Evolutionary conservation across 2,113 vertebrate species (phyloP).

Genomic region (Epinephelus fuscoguttatus): DNA sequence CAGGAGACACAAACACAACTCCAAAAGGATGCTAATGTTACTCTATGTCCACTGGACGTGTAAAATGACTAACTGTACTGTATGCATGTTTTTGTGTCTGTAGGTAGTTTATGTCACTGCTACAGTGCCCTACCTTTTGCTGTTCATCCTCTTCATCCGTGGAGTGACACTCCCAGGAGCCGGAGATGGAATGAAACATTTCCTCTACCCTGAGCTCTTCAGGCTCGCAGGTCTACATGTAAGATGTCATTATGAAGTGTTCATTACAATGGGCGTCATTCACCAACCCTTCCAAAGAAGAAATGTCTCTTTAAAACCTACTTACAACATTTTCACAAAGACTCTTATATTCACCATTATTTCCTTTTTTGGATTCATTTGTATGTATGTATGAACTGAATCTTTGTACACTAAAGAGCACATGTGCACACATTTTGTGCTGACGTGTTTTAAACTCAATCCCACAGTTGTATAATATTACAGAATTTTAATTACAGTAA

Average conservation of each 20-base stretch:
- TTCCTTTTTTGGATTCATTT: too few species aligned
- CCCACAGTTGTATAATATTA: too few species aligned
- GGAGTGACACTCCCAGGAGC: slow-evolving; percentile 85
- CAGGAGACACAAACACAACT: too few species aligned
- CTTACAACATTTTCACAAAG: too few species aligned
- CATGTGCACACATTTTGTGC: too few species aligned
- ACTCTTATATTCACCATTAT: too few species aligned
- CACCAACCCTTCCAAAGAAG: too few species aligned
- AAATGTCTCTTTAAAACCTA: too few species aligned
- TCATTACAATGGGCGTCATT: background rate
- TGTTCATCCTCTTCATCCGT: slow-evolving; percentile 84
- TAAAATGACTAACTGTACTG: background rate
- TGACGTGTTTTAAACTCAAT: too few species aligned
- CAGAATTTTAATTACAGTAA: too few species aligned
- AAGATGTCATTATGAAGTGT: slow-evolving; percentile 40
- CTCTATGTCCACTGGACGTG: background rate
- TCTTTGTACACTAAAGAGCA: too few species aligned
- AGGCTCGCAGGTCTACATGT: slow-evolving; percentile 64
- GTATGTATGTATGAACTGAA: too few species aligned
- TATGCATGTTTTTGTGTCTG: slow-evolving; percentile 19
- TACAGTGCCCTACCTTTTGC: slow-evolving; percentile 84
- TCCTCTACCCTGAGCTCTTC: slow-evolving; percentile 74
- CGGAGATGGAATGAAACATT: slow-evolving; percentile 75
- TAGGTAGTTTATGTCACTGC: slow-evolving; percentile 87
- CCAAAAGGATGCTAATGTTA: background rate